phyloP scores from a whole-genome alignment of 1,140 invertebrate species.

The Phocides pigmalion region DNA sequence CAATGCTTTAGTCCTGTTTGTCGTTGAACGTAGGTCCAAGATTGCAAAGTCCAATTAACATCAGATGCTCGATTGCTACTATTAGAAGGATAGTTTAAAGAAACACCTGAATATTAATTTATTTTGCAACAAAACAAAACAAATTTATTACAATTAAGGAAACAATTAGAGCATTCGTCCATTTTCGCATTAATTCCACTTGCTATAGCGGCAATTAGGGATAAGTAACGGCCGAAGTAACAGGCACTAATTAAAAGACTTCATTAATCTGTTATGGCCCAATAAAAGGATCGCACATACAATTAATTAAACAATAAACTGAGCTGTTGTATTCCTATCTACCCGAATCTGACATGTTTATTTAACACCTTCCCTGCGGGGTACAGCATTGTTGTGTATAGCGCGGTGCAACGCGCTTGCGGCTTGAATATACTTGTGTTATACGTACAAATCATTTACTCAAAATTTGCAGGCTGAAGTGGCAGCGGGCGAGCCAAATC shows the following conservation, averaged over 20 bases:
- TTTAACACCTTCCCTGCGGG: too few relatives aligned
- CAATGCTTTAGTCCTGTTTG: too few relatives aligned
- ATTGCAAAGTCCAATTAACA: too few relatives aligned
- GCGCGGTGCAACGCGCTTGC: too few relatives aligned
- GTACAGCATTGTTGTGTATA: too few relatives aligned
- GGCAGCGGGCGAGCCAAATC: too few relatives aligned
- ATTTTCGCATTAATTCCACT: slow-evolving; percentile 8
- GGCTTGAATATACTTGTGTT: too few relatives aligned
- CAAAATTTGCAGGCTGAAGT: too few relatives aligned
- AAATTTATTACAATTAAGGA: slow-evolving; percentile 6
- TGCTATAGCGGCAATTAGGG: slow-evolving; percentile 10
- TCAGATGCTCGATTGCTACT: too few relatives aligned
- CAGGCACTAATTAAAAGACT: slow-evolving; percentile 14
- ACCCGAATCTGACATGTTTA: not conserved
- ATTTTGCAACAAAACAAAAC: slow-evolving; percentile 3
- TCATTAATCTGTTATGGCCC: slow-evolving; percentile 10
- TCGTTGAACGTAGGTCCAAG: too few relatives aligned
- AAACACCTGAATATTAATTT: not conserved
- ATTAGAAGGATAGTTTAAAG: not conserved
- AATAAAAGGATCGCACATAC: slow-evolving; percentile 7
- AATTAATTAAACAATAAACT: slow-evolving; percentile 16
- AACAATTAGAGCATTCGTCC: slow-evolving; percentile 5
- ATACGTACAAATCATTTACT: too few relatives aligned
- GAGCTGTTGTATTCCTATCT: not conserved
- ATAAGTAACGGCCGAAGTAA: slow-evolving; percentile 13